Percentiles rank a stretch among this genome's conserved stretches.
phyloP scores from a whole-genome alignment of 2,113 vertebrate species.

The Plecotus auritus region DNA sequence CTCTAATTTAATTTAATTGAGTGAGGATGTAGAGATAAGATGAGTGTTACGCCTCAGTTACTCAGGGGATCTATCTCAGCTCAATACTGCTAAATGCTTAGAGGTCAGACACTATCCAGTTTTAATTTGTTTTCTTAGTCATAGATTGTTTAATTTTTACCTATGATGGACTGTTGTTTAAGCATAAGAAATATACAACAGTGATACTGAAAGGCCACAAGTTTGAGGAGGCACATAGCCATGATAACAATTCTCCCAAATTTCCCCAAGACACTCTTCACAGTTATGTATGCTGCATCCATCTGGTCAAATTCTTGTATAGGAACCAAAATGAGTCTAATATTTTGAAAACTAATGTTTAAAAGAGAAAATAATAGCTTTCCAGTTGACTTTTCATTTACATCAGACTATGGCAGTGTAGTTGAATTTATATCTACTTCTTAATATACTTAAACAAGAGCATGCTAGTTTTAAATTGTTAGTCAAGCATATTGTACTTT shows the following conservation, averaged over 20 bases:
- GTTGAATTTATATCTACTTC: constrained; percentile 2
- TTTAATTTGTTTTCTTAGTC: background rate
- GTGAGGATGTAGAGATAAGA: background rate
- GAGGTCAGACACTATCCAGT: background rate
- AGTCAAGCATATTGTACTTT: background rate
- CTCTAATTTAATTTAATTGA: background rate
- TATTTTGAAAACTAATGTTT: background rate
- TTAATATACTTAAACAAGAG: background rate
- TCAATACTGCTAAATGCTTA: background rate
- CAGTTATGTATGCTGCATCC: background rate
- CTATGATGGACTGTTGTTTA: background rate
- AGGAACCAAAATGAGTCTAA: background rate
- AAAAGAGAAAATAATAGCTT: background rate
- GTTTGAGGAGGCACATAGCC: background rate
- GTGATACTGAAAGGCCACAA: background rate
- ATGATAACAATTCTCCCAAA: background rate
- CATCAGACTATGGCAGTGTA: background rate
- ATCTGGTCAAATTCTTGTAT: background rate
- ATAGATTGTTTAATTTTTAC: background rate
- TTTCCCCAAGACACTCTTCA: background rate
- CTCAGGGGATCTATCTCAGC: background rate
- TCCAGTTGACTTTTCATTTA: background rate
- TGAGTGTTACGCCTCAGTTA: background rate
- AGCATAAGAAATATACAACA: background rate
- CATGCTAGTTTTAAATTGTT: background rate